Evolutionary conservation across 1,140 invertebrate species (phyloP).

Genomic region (Lasioglossum albipes): DNA sequence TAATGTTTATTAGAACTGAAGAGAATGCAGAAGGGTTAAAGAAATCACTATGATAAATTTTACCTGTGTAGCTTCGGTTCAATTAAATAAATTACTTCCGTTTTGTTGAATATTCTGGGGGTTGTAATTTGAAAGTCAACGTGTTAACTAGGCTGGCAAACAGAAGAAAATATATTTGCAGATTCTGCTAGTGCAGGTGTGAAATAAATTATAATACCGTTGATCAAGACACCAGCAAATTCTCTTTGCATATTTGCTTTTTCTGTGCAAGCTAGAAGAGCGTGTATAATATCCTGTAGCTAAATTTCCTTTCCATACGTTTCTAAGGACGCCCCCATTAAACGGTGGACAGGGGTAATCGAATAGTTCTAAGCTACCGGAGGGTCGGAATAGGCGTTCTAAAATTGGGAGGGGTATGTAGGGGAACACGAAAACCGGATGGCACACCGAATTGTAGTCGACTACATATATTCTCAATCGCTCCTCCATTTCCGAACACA

Average conservation of each 20-base stretch:
- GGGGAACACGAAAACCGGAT: slow-evolving; percentile 74
- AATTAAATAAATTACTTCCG: no score
- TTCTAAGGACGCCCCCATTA: slow-evolving; percentile 56
- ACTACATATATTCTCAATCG: slow-evolving; percentile 50
- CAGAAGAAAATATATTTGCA: no score
- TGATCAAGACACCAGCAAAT: background rate
- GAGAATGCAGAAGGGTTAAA: no score
- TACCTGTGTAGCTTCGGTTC: no score
- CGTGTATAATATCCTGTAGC: slow-evolving; percentile 50
- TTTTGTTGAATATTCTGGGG: no score
- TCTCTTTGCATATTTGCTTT: slow-evolving; percentile 8
- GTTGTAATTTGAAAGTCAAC: no score
- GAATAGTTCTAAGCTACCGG: slow-evolving; percentile 58
- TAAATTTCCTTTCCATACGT: slow-evolving; percentile 52
- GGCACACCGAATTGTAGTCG: slow-evolving; percentile 67
- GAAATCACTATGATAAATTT: no score
- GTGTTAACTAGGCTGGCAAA: no score
- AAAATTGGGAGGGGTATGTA: slow-evolving; percentile 56
- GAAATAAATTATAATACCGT: background rate
- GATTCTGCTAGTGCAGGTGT: background rate
- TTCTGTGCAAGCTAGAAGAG: slow-evolving; percentile 13
- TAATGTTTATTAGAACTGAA: no score
- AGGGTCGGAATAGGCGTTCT: slow-evolving; percentile 58
- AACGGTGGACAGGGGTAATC: slow-evolving; percentile 59
- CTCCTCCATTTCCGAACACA: slow-evolving; percentile 40